These are phyloP conservation scores for Hemithea aestivaria DNA, from an alignment of 2,888 invertebrate species.

Conservation along the genomic window DNA sequence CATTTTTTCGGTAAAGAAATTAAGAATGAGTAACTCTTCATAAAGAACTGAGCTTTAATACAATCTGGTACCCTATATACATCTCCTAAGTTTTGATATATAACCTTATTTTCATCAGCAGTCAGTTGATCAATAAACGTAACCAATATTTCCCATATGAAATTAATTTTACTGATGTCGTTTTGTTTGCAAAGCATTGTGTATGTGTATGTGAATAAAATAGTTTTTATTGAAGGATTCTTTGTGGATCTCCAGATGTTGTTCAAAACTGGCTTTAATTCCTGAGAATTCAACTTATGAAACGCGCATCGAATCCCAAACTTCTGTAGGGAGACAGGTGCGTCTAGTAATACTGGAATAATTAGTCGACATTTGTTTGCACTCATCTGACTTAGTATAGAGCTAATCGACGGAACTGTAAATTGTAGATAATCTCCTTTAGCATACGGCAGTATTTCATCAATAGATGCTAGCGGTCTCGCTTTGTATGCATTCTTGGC, in stretches of 20 bases:
- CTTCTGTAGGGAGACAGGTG: constrained; percentile 50
- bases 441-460: constrained; percentile 47
- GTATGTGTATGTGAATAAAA: constrained; percentile 40
- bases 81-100: constrained; percentile 37
- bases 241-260: constrained; percentile 44
- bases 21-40: constrained; percentile 41
- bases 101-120: constrained; percentile 39
- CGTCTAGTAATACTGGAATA: constrained; percentile 39
- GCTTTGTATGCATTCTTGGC: constrained; percentile 50
- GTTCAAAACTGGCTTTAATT: constrained; percentile 36
- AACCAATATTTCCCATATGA: constrained; percentile 40
- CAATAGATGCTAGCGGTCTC: constrained; percentile 45
- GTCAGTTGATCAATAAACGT: constrained; percentile 45
- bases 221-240: constrained; percentile 40
- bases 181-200: constrained; percentile 37
- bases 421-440: constrained; percentile 60
- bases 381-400: constrained; percentile 48
- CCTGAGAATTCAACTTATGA: constrained; percentile 35
- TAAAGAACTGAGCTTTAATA: constrained; percentile 35
- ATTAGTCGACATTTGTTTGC: constrained; percentile 29
- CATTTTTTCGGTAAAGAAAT: constrained; percentile 32
- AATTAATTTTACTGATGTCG: constrained; percentile 24
- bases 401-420: constrained; percentile 48
- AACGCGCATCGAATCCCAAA: constrained; percentile 43
- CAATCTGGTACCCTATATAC: constrained; percentile 29